Evolutionary conservation across 1,140 invertebrate species (phyloP).

Genomic region (Choristoneura fumiferana): DNA sequence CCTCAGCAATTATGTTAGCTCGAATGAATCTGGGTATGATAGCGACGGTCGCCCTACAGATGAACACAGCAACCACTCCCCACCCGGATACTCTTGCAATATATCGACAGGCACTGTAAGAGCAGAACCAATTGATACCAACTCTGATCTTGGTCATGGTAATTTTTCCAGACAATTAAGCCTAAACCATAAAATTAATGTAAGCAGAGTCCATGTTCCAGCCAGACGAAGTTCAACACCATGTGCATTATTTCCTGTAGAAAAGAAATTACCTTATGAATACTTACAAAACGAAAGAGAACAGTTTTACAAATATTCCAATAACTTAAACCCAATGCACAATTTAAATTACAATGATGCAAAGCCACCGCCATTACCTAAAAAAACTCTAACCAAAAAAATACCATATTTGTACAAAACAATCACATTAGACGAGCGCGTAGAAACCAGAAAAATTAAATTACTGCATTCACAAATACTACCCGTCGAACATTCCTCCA

Average conservation of each 20-base stretch:
- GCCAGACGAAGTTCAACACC: constrained; percentile 70
- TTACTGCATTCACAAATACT: constrained; percentile 69
- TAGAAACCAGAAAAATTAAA: constrained; percentile 75
- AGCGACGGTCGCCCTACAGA: constrained; percentile 84
- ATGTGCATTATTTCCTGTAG: constrained; percentile 65
- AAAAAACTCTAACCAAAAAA: constrained; percentile 68
- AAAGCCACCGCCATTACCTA: constrained; percentile 71
- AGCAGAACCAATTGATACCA: constrained; percentile 35
- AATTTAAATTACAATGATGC: constrained; percentile 58
- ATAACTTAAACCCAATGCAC: constrained; percentile 40
- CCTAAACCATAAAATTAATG: constrained; percentile 69
- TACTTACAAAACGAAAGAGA: constrained; percentile 50
- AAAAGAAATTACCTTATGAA: constrained; percentile 52
- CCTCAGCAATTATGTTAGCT: constrained; percentile 85
- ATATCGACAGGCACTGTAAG: constrained; percentile 41
- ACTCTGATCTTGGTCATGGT: constrained; percentile 44
- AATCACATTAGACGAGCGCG: constrained; percentile 72
- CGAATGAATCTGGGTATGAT: constrained; percentile 90
- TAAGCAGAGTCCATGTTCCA: constrained; percentile 59
- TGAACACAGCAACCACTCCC: constrained; percentile 77
- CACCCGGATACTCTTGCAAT: constrained; percentile 64
- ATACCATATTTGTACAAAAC: constrained; percentile 73
- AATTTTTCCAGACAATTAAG: constrained; percentile 68
- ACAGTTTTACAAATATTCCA: constrained; percentile 36
- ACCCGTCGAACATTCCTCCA: constrained; percentile 57